Evolutionary conservation across 2,797 vertebrate genomes (phyloP).

Genomic region (Schizothorax lantsangensis): DNA sequence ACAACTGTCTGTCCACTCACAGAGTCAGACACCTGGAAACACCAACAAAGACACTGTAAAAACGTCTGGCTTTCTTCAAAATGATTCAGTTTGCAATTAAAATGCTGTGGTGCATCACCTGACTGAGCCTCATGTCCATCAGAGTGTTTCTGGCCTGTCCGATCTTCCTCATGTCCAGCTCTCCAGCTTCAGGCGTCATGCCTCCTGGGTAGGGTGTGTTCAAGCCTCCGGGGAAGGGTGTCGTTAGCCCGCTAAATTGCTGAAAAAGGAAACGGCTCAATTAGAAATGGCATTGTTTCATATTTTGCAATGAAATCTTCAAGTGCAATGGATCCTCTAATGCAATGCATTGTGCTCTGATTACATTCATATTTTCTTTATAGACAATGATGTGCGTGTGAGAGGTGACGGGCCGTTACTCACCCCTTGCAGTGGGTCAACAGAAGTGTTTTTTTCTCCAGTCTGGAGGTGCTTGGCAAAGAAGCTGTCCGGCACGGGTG

Average conservation of each 20-base stretch:
- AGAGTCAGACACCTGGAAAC: constrained; percentile 93
- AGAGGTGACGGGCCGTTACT: constrained; percentile 61
- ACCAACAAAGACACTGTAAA: neutral
- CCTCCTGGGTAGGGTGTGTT: constrained; percentile 95
- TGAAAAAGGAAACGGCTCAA: constrained; percentile 52
- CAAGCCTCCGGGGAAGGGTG: constrained; percentile 87
- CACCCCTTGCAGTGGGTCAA: constrained; percentile 93
- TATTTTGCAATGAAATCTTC: neutral
- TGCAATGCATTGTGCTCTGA: constrained; percentile 49
- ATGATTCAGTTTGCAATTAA: neutral
- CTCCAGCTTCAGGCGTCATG: constrained; percentile 95
- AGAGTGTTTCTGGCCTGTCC: constrained; percentile 98
- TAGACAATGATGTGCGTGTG: neutral
- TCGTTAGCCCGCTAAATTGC: constrained; percentile 88
- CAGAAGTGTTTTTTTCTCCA: constrained; percentile 90
- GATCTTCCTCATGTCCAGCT: constrained; percentile 98
- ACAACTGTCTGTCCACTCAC: constrained; percentile 98
- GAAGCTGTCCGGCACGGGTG: constrained; percentile 97
- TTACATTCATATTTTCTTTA: neutral
- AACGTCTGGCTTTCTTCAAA: neutral
- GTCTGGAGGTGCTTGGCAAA: constrained; percentile 96
- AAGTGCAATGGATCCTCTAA: neutral
- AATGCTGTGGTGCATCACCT: constrained; percentile 76
- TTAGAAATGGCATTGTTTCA: neutral
- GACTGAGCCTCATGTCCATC: constrained; percentile 99